phyloP scores from a whole-genome alignment of 2,888 invertebrate genomes.

The Melanchra persicariae region DNA sequence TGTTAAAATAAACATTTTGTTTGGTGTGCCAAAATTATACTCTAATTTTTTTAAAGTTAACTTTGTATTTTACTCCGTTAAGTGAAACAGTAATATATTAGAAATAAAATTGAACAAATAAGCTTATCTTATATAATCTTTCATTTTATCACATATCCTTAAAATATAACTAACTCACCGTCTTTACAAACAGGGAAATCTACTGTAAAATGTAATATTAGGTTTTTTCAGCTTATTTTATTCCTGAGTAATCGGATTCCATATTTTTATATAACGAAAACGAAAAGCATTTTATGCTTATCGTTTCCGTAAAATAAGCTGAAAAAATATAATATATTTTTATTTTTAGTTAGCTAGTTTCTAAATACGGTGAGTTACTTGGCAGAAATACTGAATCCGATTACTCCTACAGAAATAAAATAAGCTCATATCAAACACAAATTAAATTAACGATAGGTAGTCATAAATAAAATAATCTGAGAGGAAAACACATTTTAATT shows the following conservation, averaged over 20 bases:
- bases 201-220: no score
- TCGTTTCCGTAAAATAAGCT: not conserved
- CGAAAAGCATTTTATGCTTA: not conserved
- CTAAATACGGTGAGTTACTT: no score
- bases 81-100: no score
- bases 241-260: no score
- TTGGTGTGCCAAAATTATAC: not conserved
- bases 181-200: not conserved
- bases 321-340: no score
- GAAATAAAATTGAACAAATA: not conserved
- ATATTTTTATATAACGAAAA: no score
- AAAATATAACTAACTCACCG: not conserved
- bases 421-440: slow-evolving; percentile 11
- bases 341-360: no score
- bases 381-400: not conserved
- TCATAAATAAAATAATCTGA: slow-evolving; percentile 40
- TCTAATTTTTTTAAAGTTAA: no score
- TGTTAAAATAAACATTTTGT: not conserved
- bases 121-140: not conserved
- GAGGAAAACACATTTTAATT: slow-evolving; percentile 44
- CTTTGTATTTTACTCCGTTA: not conserved
- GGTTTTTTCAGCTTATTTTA: no score
- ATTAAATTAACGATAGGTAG: slow-evolving; percentile 23
- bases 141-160: not conserved
- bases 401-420: not conserved